Percentiles rank a stretch among this genome's conserved stretches.
Evolutionary conservation across 2,113 vertebrate genomes (phyloP).

Genomic region (Carassius carassius): DNA sequence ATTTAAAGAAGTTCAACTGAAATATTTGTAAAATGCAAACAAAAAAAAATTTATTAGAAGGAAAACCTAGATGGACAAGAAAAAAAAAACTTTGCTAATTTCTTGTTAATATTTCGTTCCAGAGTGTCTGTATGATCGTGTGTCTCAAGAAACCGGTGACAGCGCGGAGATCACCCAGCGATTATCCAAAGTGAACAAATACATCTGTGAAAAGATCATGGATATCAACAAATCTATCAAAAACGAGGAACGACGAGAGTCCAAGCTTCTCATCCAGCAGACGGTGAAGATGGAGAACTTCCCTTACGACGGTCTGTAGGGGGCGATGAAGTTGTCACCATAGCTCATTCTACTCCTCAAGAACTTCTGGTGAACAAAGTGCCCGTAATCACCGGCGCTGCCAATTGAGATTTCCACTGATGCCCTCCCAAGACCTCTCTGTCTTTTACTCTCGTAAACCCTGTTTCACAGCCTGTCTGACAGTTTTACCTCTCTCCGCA

Average conservation of each 20-base stretch:
- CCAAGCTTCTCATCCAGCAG: conserved; percentile 86
- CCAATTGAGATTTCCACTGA: conserved; percentile 63
- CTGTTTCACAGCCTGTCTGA: conserved; percentile 43
- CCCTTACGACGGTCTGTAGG: conserved; percentile 79
- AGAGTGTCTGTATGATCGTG: conserved; percentile 99
- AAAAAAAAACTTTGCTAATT: background rate
- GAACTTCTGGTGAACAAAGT: conserved; percentile 65
- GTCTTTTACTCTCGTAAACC: conserved; percentile 33
- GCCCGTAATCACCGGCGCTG: conserved; percentile 54
- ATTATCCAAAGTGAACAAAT: conserved; percentile 99
- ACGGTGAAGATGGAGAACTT: conserved; percentile 84
- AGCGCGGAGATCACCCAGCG: conserved; percentile 98
- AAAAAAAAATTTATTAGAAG: no score
- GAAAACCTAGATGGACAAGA: no score
- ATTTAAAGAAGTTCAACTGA: no score
- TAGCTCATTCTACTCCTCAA: conserved; percentile 68
- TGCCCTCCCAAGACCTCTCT: conserved; percentile 59
- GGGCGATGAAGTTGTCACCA: conserved; percentile 62
- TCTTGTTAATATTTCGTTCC: conserved; percentile 48
- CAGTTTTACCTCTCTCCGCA: conserved; percentile 54
- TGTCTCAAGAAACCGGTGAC: conserved; percentile 98
- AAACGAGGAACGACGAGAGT: conserved; percentile 97
- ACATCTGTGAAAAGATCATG: conserved; percentile 99
- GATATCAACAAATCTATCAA: conserved; percentile 99
- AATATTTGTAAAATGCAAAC: no score